Base-by-base conservation (phyloP, 2,888 invertebrate species). In the Stenodema calcarata region DNA sequence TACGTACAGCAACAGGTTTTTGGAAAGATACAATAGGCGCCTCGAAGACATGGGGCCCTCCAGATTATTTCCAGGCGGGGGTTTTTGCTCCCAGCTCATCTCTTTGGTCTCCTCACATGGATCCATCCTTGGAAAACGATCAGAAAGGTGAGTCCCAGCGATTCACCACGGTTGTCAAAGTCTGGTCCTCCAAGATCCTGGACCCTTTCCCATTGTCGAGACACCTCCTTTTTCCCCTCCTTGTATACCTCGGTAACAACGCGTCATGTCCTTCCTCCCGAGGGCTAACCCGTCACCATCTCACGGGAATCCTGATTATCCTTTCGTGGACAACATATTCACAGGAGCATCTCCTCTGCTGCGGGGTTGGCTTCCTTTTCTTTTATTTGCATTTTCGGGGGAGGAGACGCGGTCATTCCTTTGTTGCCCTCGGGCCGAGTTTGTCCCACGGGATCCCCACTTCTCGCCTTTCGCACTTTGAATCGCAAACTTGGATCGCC, bases 271-370 rank as follows among this genome's bases (percentile, higher is more conserved):
- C 83, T 16, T n/a, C 73, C 35, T 9, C 62, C 47, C 12, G n/a
- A 79, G 35, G 35, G 4, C 35, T 35, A 35, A 16, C 79, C 75
- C 84, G 70, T 75, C 50, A 54, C 30, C 50, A 80, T 80, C 80
- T 78, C 86, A 86, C 47, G 86, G 86, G 86, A 86, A 86, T 73
- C 86, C 86, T 86, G 76, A 86, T 86, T 86, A 86, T 86, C 86
- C 86, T 81, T 86, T 62, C 86, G 81, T 84, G 84, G 84, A 86
- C 86, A 81, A 86, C 86, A 86, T 86, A 86, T 86, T 86, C 86
- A 80, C 70, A 54, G 70, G 44, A 62, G 76, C 80, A n/a, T 50
- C 78, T 30, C 50, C 44, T 47, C 47, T 23, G 47, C 44, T 42
- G n/a, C 44, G 44, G 23, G 23, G 23, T 47, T 11, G 47, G 44